Evolutionary conservation across 2,888 invertebrate genomes (phyloP).

Genomic region (Neocrepidodera transversa): DNA sequence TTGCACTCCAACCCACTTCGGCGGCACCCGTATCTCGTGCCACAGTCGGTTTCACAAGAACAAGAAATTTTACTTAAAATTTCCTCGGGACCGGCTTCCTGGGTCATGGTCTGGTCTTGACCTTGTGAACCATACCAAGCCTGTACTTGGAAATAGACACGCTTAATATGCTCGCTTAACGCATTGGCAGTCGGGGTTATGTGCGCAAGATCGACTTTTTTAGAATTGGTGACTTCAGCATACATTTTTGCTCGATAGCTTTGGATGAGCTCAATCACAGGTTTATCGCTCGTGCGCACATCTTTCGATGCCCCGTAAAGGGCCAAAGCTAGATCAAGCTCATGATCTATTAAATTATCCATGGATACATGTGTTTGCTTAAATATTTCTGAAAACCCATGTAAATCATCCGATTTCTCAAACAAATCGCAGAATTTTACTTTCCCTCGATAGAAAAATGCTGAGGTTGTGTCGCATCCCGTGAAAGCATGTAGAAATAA

Average conservation of each 20-base stretch:
- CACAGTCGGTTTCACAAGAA: slow-evolving; percentile 15
- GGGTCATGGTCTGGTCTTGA: background rate
- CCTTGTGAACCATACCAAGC: background rate
- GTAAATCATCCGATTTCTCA: background rate
- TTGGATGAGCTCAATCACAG: background rate
- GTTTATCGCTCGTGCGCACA: background rate
- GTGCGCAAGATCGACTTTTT: background rate
- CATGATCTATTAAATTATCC: background rate
- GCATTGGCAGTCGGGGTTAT: background rate
- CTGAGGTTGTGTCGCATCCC: background rate
- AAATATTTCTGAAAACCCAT: background rate
- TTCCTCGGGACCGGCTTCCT: background rate
- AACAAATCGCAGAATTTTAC: background rate
- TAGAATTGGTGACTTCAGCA: background rate
- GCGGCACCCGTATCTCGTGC: slow-evolving; percentile 8
- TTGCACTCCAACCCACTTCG: slow-evolving; percentile 16
- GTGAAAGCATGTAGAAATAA: background rate
- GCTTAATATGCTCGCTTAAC: background rate
- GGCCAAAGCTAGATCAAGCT: background rate
- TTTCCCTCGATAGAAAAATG: background rate
- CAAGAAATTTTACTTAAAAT: slow-evolving; percentile 15
- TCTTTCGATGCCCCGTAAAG: background rate
- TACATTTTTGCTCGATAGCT: background rate
- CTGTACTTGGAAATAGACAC: background rate
- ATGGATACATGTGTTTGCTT: background rate